Percentiles rank a stretch among this genome's conserved stretches.
Evolutionary conservation across 2,113 vertebrate genomes (phyloP).

Genomic region (Elgaria multicarinata): DNA sequence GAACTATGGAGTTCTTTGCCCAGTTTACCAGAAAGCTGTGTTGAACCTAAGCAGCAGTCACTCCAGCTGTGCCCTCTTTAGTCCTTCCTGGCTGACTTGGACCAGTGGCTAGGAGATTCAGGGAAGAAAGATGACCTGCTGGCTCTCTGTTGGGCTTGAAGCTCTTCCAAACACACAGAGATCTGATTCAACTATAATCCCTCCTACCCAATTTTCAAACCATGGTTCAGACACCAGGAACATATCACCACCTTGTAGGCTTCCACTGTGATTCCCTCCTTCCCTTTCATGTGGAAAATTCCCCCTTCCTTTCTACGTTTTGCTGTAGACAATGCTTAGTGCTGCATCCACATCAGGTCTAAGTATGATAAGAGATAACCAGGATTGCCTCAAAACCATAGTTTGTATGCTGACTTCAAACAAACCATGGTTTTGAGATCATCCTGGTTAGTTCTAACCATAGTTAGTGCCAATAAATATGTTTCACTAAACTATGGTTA

Average conservation of each 20-base stretch:
- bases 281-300: not conserved
- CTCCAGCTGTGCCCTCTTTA: not conserved
- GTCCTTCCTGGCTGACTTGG: not conserved
- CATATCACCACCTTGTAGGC: not conserved
- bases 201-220: not conserved
- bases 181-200: not conserved
- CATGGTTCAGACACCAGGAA: not conserved
- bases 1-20: not conserved
- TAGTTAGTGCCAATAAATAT: not conserved
- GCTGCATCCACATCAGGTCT: not conserved
- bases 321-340: not conserved
- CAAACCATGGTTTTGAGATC: not conserved
- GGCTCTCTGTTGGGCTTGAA: not conserved
- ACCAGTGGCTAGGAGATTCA: not conserved
- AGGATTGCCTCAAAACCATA: not conserved
- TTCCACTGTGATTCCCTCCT: not conserved
- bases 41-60: not conserved
- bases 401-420: not conserved
- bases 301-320: not conserved
- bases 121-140: not conserved
- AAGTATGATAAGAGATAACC: not conserved
- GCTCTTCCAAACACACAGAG: not conserved
- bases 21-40: not conserved
- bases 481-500: not conserved
- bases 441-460: not conserved